Base-by-base conservation (phyloP, 2,113 vertebrate genomes). In the Pygoscelis antarcticus region DNA sequence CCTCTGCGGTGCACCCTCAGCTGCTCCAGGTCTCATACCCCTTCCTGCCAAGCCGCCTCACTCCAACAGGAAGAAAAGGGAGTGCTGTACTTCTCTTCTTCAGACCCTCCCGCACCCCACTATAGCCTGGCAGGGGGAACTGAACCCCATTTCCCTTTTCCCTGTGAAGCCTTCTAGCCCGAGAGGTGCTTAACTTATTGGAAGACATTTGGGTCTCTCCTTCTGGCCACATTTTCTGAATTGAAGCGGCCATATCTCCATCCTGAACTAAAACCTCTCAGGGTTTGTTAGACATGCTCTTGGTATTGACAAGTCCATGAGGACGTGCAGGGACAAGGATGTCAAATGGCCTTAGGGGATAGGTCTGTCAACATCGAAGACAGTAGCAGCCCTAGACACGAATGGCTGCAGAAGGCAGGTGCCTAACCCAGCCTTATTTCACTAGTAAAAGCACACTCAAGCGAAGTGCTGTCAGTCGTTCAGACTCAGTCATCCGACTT, bases 331-430 rank as follows among this genome's bases (percentile, higher is more conserved):
- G 60, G 26, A 32, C n/a, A 51, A 51, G 13, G 60, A 75, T 51
- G 34, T 18, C 51, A 76, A 46, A 66, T 9, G 49, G 34, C 21
- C 36, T 47, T 23, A 27, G 8, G 46, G 42, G 30, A 51, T 0
- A 75, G 5, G 20, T 47, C 14, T 71, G 34, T 87, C 81, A 72
- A 7, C 61, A 44, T 25, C 7, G 4, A 89, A 89, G 54, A 75
- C 27, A 64, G 30, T 11, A 11, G 49, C n/a, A 84, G 30, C n/a
- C 21, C 52, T 25, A 51, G 60, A n/a, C 18, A 52, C 0, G 0
- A 47, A 47, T 1, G 36, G 38, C 69, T 95, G 61, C 47, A 93
- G 74, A 87, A 76, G 34, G 36, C 38, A 82, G 52, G 7, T 91
- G 44, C 49, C 44, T 52, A n/a, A 11, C 47, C 6, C 58, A 49